Percentiles rank a stretch among this genome's conserved stretches.
These are phyloP conservation scores for Phallusia fumigata DNA, from an alignment of 23 tunicate genomes.

Conservation along the genomic window DNA sequence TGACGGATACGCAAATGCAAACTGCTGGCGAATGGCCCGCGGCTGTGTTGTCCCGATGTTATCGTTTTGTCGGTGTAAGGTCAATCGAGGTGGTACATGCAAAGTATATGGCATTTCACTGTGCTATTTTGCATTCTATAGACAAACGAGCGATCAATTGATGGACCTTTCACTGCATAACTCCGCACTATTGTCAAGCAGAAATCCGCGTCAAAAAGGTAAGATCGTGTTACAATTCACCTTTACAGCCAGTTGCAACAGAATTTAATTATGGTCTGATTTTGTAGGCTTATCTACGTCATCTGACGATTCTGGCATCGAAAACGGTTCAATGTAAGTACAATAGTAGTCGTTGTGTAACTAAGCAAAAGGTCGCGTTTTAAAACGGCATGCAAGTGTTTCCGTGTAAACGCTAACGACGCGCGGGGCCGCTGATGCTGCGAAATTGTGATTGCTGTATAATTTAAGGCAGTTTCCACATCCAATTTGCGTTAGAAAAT, in stretches of 20 bases:
- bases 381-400: too few species aligned
- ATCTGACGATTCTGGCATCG: conserved; percentile 77
- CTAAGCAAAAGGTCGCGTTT: too few species aligned
- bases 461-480: too few species aligned
- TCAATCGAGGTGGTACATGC: too few species aligned
- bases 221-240: not conserved
- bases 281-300: conserved; percentile 54
- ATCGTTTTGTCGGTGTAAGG: too few species aligned
- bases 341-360: not conserved
- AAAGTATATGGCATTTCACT: not conserved
- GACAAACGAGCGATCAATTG: conserved; percentile 74
- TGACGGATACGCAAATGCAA: too few species aligned
- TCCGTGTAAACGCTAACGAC: too few species aligned
- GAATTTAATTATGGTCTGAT: not conserved
- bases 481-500: too few species aligned
- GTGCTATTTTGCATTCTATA: conserved; percentile 12
- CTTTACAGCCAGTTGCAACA: not conserved
- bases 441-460: too few species aligned
- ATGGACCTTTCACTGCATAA: conserved; percentile 45
- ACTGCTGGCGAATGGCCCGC: too few species aligned
- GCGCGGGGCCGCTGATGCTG: too few species aligned
- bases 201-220: conserved; percentile 5
- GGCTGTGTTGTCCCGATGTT: too few species aligned
- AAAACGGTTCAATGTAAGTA: conserved; percentile 20
- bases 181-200: not conserved